Base-by-base conservation (phyloP, 2,888 invertebrate species). In the Nasonia oneida region DNA sequence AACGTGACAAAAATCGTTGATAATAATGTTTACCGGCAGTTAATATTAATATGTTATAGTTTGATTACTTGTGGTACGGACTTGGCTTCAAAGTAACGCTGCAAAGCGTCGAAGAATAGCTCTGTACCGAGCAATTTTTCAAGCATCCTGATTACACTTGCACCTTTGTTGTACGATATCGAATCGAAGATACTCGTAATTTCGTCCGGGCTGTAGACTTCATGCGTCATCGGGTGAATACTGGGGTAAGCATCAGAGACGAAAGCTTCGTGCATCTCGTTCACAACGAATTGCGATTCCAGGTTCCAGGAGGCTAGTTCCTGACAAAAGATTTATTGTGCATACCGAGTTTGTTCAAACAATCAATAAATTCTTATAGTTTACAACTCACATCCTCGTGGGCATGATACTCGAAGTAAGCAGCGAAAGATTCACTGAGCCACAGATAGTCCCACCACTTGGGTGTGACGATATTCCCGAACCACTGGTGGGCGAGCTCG, bases 401-500 rank as follows among this genome's bases (percentile, higher is more conserved):
- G 1, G 76, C 70, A 33, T 84, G 84, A 90, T 96, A 97, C 91
- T 97, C 96, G 90, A 97, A 96, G 92, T 95, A 97, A 90, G 95
- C 94, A 0, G 96, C 96, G 87, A 97, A 96, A 0, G 96, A 97
- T 91, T 97, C 96, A 90, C 96, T 97, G 0, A 97, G 93, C 96
- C 96, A 97, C 1, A 96, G 94, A 88, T 95, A 95, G 83, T 95
- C 95, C 97, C 97, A 97, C 96, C 96, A 96, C 53, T 95, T 95
- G 81, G 96, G 95, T 0, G 97, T 96, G n/a, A 97, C 95, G 29
- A 96, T 93, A 91, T 97, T 96, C 10, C 97, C 97, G 89, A 97
- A 96, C 97, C 97, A 97, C 94, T 96, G 96, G 91, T 98, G 98
- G 1, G 96, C 95, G 77, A 97, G 92, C 92, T 98, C 98, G 90